Conservation (phyloP, 2,113 vertebrate species). For the Calidris pugnax region DNA sequence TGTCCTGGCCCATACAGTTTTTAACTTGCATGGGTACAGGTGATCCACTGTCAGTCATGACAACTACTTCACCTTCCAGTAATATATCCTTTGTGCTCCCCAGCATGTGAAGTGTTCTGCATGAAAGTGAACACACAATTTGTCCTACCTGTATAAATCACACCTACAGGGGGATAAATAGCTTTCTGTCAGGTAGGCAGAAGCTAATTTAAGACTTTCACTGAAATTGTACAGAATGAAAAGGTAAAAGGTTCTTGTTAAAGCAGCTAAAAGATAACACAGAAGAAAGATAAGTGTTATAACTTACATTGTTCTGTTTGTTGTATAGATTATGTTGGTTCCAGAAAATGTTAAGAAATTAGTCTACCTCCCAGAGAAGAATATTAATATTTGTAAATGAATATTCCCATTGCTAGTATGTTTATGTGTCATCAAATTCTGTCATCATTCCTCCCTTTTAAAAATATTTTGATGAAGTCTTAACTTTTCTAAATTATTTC, state of each 20-base stretch:
- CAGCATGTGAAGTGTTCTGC: neutral
- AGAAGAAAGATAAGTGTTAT: neutral
- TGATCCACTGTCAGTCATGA: neutral
- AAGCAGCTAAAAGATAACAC: neutral
- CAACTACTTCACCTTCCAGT: neutral
- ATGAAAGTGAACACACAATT: neutral
- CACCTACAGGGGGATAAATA: neutral
- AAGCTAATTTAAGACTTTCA: neutral
- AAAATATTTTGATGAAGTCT: neutral
- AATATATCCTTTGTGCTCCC: neutral
- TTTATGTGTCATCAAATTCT: neutral
- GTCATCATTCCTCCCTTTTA: neutral
- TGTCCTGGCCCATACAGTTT: neutral
- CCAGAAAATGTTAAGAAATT: neutral
- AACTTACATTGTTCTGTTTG: neutral
- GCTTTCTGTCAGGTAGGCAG: constrained; percentile 1
- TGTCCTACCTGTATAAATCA: neutral
- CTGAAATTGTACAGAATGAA: neutral
- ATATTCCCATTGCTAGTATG: neutral
- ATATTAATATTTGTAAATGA: neutral
- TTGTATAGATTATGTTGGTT: neutral
- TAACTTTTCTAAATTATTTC: constrained; percentile 26
- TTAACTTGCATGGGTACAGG: neutral
- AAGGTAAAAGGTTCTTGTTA: neutral
- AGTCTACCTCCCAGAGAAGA: neutral